These are phyloP conservation scores for Acanthisitta chloris DNA, from an alignment of 2,113 vertebrate species.

Conservation along the genomic window DNA sequence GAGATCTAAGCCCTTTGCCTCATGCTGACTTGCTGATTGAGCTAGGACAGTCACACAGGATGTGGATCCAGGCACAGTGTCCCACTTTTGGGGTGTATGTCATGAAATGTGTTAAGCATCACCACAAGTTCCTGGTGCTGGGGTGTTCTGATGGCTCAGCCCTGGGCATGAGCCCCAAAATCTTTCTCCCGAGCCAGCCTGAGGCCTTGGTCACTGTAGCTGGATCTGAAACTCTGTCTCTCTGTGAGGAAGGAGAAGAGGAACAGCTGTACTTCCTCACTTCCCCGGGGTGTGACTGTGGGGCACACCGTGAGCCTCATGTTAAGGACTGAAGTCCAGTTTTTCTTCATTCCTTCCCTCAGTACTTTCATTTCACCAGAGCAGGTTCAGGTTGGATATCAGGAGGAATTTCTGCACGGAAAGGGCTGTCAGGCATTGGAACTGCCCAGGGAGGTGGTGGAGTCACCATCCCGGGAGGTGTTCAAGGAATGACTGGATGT, in stretches of 20 bases:
- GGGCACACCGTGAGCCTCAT: neutral
- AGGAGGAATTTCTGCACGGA: neutral
- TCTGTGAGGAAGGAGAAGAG: neutral
- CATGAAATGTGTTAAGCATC: fast-evolving
- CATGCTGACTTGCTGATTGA: neutral
- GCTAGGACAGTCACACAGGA: neutral
- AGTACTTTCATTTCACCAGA: neutral
- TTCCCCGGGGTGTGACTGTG: neutral
- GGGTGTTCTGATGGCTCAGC: neutral
- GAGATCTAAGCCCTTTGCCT: neutral
- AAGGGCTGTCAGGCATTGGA: neutral
- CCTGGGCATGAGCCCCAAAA: fast-evolving
- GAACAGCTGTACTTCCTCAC: neutral
- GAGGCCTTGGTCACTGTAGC: neutral
- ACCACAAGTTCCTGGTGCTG: neutral
- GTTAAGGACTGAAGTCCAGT: neutral
- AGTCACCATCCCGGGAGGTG: neutral
- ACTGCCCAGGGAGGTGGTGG: neutral
- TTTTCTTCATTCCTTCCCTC: neutral
- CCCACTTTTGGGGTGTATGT: neutral
- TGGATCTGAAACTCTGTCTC: neutral
- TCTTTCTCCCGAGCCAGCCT: no score
- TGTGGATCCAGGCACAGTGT: fast-evolving
- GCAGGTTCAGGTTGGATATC: neutral
- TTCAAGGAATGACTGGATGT: fast-evolving